Percentiles rank a stretch among this genome's conserved stretches.
These are phyloP conservation scores for Toxotes chatareus DNA, from an alignment of 2,113 vertebrate genomes.

Conservation along the genomic window DNA sequence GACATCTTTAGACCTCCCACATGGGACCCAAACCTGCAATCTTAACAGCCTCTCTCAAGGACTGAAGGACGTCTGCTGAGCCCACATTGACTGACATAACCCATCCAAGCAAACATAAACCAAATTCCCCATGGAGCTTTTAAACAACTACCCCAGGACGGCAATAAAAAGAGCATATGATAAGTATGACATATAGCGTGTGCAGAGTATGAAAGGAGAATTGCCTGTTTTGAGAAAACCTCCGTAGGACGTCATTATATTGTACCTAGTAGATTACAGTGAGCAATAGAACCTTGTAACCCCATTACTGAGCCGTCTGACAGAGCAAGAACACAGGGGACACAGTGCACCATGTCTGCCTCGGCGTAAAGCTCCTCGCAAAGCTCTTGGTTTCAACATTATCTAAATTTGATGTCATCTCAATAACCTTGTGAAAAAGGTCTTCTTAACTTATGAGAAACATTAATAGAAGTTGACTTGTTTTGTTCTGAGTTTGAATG, in stretches of 20 bases:
- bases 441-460: constrained; percentile 31
- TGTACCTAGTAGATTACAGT: constrained; percentile 23
- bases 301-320: constrained; percentile 27
- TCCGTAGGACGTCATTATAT: constrained; percentile 18
- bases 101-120: constrained; percentile 44
- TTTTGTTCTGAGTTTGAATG: constrained; percentile 40
- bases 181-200: constrained; percentile 21
- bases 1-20: neutral
- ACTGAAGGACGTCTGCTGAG: constrained; percentile 36
- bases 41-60: constrained; percentile 31
- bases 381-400: constrained; percentile 5
- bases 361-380: constrained; percentile 15
- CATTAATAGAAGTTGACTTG: constrained; percentile 33
- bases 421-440: constrained; percentile 46
- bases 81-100: constrained; percentile 32
- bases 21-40: constrained; percentile 30
- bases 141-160: constrained; percentile 15
- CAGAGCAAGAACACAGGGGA: constrained; percentile 32
- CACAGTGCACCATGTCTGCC: neutral
- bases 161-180: constrained; percentile 15
- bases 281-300: constrained; percentile 18
- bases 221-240: constrained; percentile 1
- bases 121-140: constrained; percentile 42
- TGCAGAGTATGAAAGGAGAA: constrained; percentile 8
- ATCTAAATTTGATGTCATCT: constrained; percentile 52